Conservation (phyloP, 1,140 invertebrate species). For the Rhysida immarginata region DNA sequence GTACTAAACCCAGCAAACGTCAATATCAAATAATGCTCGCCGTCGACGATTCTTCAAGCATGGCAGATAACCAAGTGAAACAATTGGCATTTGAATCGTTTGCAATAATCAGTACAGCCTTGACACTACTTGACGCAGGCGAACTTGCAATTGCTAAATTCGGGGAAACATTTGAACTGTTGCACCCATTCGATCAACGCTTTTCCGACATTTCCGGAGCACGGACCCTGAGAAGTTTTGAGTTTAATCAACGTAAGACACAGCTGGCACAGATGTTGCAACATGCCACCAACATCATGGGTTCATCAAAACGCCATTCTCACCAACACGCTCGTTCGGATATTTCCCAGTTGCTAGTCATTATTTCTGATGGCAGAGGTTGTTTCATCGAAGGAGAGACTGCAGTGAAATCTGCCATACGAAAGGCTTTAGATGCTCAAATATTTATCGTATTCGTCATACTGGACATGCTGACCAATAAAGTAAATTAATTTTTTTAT, state of each 20-base stretch:
- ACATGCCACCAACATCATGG: conserved; percentile 33
- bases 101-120: conserved; percentile 75
- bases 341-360: conserved; percentile 72
- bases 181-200: conserved; percentile 71
- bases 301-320: conserved; percentile 22
- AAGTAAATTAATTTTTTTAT: conserved; percentile 39
- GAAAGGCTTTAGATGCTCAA: conserved; percentile 55
- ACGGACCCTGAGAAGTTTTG: conserved; percentile 45
- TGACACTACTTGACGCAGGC: conserved; percentile 85
- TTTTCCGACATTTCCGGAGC: conserved; percentile 69
- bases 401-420: conserved; percentile 56
- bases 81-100: conserved; percentile 85
- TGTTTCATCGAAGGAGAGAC: conserved; percentile 77
- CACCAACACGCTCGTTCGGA: conserved; percentile 22
- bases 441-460: conserved; percentile 93
- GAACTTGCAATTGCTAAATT: conserved; percentile 81
- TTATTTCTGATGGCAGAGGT: conserved; percentile 88
- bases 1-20: conserved; percentile 87
- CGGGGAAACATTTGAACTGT: conserved; percentile 64
- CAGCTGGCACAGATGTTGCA: conserved; percentile 63
- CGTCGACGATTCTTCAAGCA: conserved; percentile 83
- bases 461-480: conserved; percentile 80
- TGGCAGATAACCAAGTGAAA: conserved; percentile 35
- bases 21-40: conserved; percentile 95
- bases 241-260: conserved; percentile 66